Conservation (phyloP, 2,888 invertebrate genomes). For the Diaphora mendica region DNA sequence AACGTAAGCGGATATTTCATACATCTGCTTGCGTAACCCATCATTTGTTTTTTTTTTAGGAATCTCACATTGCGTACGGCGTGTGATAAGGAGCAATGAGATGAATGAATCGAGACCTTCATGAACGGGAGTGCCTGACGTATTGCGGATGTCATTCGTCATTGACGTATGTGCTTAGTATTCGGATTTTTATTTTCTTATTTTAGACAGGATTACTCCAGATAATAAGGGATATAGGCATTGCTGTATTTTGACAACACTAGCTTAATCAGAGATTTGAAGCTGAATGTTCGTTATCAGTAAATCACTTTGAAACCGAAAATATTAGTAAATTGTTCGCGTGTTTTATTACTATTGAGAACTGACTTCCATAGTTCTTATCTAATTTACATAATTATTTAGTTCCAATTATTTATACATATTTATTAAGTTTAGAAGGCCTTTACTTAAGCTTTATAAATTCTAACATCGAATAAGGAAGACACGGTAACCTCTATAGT, state of each 20-base stretch:
- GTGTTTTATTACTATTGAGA: not conserved
- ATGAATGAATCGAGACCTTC: conserved; percentile 14
- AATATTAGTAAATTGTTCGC: not conserved
- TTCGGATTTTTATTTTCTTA: conserved; percentile 3
- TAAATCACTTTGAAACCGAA: not conserved
- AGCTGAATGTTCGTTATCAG: not conserved
- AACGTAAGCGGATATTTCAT: not conserved
- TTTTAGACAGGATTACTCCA: not conserved
- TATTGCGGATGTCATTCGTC: conserved; percentile 14
- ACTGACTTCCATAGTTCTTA: not conserved
- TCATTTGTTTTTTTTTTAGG: not conserved
- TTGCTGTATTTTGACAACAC: not conserved
- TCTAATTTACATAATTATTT: not conserved
- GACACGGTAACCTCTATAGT: conserved; percentile 12
- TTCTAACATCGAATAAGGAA: not conserved
- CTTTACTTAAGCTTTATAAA: not conserved
- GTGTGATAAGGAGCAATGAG: conserved; percentile 1
- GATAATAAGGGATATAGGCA: not conserved
- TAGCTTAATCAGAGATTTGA: not conserved
- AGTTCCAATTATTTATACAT: not conserved
- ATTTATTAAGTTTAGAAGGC: not conserved
- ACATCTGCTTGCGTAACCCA: not conserved
- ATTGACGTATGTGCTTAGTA: conserved; percentile 7
- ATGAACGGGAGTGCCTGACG: conserved; percentile 12
- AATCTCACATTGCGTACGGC: not conserved